Percentiles rank a stretch among this genome's conserved stretches.
phyloP scores from a whole-genome alignment of 2,113 vertebrate genomes.

The Sinocyclocheilus anshuiensis region DNA sequence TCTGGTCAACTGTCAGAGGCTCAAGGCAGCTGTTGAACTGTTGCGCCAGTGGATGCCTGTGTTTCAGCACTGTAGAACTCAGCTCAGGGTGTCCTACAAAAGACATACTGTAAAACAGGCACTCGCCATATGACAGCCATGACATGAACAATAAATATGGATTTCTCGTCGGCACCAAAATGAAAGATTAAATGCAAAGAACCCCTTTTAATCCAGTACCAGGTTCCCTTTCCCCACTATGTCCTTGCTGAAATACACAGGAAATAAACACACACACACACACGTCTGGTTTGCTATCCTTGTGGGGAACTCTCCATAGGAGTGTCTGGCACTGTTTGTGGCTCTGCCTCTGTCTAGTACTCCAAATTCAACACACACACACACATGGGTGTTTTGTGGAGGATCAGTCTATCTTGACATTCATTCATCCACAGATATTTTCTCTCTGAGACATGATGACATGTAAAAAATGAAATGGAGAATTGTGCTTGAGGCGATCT shows the following conservation, averaged over 20 bases:
- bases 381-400: slow-evolving; percentile 60
- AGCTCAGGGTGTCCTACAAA: slow-evolving; percentile 63
- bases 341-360: slow-evolving; percentile 63
- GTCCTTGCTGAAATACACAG: slow-evolving; percentile 67
- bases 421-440: slow-evolving; percentile 43
- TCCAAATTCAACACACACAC: slow-evolving; percentile 47
- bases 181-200: slow-evolving; percentile 76
- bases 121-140: slow-evolving; percentile 71
- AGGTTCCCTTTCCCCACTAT: slow-evolving; percentile 57
- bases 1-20: slow-evolving; percentile 49
- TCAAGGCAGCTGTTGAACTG: slow-evolving; percentile 61
- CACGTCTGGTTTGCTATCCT: neutral
- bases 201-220: slow-evolving; percentile 56
- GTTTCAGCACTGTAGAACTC: slow-evolving; percentile 61
- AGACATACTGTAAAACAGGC: slow-evolving; percentile 65
- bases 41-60: slow-evolving; percentile 61
- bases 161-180: slow-evolving; percentile 66
- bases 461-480: slow-evolving; percentile 34
- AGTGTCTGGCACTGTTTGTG: slow-evolving; percentile 72
- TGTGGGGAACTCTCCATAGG: too few species aligned
- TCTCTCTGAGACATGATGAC: slow-evolving; percentile 10
- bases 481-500: slow-evolving; percentile 31
- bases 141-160: slow-evolving; percentile 76
- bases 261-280: slow-evolving; percentile 68
- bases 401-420: slow-evolving; percentile 20